phyloP scores from a whole-genome alignment of 2,113 vertebrate genomes.

The Phycodurus eques region DNA sequence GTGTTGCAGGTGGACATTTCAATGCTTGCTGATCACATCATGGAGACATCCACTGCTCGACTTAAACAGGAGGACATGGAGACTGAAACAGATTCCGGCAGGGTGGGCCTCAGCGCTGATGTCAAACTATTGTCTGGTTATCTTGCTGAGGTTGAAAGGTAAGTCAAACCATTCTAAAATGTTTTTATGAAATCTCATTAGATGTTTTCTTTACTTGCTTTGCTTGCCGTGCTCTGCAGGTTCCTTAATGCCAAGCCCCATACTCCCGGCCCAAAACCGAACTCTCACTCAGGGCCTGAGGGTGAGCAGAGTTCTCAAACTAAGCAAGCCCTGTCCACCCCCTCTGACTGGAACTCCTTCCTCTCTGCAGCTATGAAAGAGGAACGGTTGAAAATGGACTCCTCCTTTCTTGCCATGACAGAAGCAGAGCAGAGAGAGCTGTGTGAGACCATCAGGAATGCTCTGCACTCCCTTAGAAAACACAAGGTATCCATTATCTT shows the following conservation, averaged over 20 bases:
- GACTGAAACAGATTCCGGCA: conserved; percentile 70
- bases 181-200: background rate
- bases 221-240: conserved; percentile 64
- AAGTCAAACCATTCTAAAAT: conserved; percentile 11
- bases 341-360: conserved; percentile 89
- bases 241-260: conserved; percentile 83
- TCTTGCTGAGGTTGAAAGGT: conserved; percentile 87
- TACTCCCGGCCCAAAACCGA: conserved; percentile 76
- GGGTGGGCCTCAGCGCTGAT: conserved; percentile 78
- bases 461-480: conserved; percentile 94
- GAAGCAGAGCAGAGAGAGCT: conserved; percentile 93
- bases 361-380: conserved; percentile 89
- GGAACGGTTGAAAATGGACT: conserved; percentile 81
- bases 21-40: conserved; percentile 93
- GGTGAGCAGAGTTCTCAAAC: conserved; percentile 81
- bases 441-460: conserved; percentile 89
- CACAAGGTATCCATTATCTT: conserved; percentile 75
- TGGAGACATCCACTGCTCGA: conserved; percentile 87
- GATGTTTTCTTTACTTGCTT: background rate
- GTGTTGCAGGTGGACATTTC: conserved; percentile 87
- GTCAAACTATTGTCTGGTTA: conserved; percentile 96
- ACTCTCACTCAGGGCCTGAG: conserved; percentile 59
- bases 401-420: conserved; percentile 90
- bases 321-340: conserved; percentile 82
- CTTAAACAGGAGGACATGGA: conserved; percentile 90